Evolutionary conservation across 2,113 vertebrate species (phyloP), one percentile per base, ranked within the genome.

Genomic region (Dinomys branickii): DNA sequence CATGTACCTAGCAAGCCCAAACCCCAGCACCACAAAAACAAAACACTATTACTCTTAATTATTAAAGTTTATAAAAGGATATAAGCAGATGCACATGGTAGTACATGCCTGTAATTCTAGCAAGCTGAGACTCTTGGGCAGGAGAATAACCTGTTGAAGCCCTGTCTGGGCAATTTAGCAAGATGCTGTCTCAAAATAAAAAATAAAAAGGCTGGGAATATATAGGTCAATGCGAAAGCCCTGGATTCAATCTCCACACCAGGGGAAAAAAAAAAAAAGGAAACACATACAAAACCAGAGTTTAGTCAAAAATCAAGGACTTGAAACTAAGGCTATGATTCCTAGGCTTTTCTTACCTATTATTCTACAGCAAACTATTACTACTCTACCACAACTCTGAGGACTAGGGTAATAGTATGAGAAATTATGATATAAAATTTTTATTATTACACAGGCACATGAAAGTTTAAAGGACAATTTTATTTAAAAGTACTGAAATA

Each of bases 281-380:
- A 91, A 80, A 88, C 44, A 11, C 50, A 56, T 77, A 91, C 44
- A 80, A 19, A 85, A 50, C 35, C 65, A n/a, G 65, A 69, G 35
- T n/a, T n/a, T 41, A 84, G 44, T 44, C 69, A 80, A 88, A 97
- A 67, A 94, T 84, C 14, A 44, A n/a, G 78, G 19, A 88, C 30
- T 63, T n/a, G 17, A 92, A 90, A 89, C 11, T 0, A 50, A 54
- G 52, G 20, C 11, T 88, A 26, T 26, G 24, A 50, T 50, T 92
- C 44, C 65, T 50, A 85, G 28, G 13, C 38, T 67, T 47, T 30
- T 78, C n/a, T 83, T 69, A 77, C 28, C 41, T 65, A 17, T 6
- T 75, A 11, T 52, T 69, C 38, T n/a, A 20, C 0, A 80, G 52
- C 16, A 35, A 69, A 69, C 35, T 69, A 69, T 17, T 47, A 59